phyloP scores from a whole-genome alignment of 2,888 invertebrate genomes.

The Eristalis tenax region DNA sequence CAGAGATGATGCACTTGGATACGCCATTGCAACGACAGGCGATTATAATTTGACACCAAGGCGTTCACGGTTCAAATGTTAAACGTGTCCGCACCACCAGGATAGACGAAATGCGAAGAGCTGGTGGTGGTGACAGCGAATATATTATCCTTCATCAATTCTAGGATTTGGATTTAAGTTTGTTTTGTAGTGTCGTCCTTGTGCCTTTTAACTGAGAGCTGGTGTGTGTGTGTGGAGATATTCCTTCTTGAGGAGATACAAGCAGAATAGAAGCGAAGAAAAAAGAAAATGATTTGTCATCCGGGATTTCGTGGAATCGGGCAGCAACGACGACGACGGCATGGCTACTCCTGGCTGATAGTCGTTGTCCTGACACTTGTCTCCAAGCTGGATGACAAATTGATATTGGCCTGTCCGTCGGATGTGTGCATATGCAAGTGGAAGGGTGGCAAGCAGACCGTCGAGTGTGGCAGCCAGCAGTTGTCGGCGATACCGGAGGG shows the following conservation, averaged over 20 bases:
- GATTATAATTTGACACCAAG: constrained; percentile 66
- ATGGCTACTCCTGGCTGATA: constrained; percentile 62
- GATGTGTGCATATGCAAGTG: constrained; percentile 92
- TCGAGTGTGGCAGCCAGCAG: constrained; percentile 91
- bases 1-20: constrained; percentile 68
- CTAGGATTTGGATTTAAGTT: constrained; percentile 50
- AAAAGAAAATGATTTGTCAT: constrained; percentile 63
- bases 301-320: constrained; percentile 48
- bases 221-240: background rate
- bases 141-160: constrained; percentile 55
- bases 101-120: constrained; percentile 51
- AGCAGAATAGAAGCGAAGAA: constrained; percentile 13
- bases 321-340: constrained; percentile 49
- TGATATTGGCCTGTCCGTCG: constrained; percentile 84
- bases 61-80: constrained; percentile 50
- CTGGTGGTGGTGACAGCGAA: constrained; percentile 59
- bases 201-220: constrained; percentile 49
- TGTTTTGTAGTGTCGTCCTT: constrained; percentile 52
- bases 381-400: constrained; percentile 65
- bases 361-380: constrained; percentile 61
- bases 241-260: constrained; percentile 15
- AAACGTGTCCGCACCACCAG: constrained; percentile 54
- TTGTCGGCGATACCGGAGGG: constrained; percentile 89
- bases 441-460: constrained; percentile 95
- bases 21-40: constrained; percentile 52